Base-by-base conservation (phyloP, 1,140 invertebrate species). In the Philaenus spumarius region DNA sequence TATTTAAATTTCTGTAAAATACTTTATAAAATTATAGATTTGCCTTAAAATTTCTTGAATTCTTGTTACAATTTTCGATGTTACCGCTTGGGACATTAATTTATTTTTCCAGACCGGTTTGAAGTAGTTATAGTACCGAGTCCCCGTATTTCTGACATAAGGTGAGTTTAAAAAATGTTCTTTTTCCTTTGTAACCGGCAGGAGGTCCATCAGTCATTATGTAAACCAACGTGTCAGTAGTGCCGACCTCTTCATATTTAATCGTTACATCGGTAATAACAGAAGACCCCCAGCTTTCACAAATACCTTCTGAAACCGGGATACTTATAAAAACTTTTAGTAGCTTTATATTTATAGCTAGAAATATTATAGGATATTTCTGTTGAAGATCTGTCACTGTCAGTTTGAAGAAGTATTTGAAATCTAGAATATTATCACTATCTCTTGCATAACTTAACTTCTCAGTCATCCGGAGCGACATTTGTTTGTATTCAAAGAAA, bases 321-420 rank as follows among this genome's bases (percentile, higher is more conserved):
- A 19, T 47, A 47, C 19, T 47, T 14, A 47, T 2, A 4, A 9
- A 5, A 20, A 20, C 6, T 24, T 47, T 47, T 19, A 47, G 14
- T 24, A 47, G 20, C 17, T 47, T 47, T 4, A 47, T 47, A 24
- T 6, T 14, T 4, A 47, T n/a, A n/a, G n/a, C n/a, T n/a, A n/a
- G n/a, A n/a, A n/a, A n/a, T n/a, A n/a, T n/a, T n/a, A n/a, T 12
- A 22, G 45, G 45, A 24, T 47, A 47, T 47, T 47, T 47, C 20
- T 24, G 19, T 20, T 47, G 17, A 47, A 47, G 14, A 47, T 47
- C 45, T 4, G 19, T 14, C 42, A 45, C 42, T 45, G 42, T 7
- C 12, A 45, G 42, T 45, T n/a, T 30, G 3, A 9, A 30, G 9
- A 3, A 30, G 26, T 30, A 30, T 9, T 30, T 30, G 9, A 30